Base-by-base conservation (phyloP, 2,888 invertebrate genomes). In the Agrilus cyanescens region DNA sequence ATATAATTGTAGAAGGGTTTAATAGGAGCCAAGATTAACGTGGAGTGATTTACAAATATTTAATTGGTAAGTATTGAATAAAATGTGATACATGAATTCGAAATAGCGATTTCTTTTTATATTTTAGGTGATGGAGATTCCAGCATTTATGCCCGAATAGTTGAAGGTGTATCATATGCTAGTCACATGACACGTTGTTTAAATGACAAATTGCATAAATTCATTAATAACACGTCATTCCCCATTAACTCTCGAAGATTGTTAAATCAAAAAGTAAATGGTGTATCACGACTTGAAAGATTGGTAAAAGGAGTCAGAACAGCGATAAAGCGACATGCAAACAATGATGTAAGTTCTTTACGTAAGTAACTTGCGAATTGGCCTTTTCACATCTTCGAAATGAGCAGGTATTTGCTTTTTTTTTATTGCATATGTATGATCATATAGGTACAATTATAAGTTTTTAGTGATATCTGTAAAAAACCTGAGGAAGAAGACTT, bases 161-260 rank as follows among this genome's bases (percentile, higher is more conserved):
- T 37, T 10, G 13, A 29, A 16, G 38, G 12, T 13, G 42, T 42
- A 12, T 12, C 42, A 4, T 38, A 42, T 32, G 37, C 38, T 8
- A 42, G 38, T 18, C 42, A 42, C 32, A 38, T 34, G 37, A 38
- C 32, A 32, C 32, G 38, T 30, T n/a, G 25, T 12, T 7, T 38
- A 2, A 20, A 25, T 15, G 38, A 38, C 7, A 38, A 38, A 15
- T 12, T 38, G 12, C 38, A 38, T 20, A 38, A 38, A 25, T n/a
- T 38, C 6, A 10, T 14, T n/a, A 29, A n/a, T 14, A 38, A 38
- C 15, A 38, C 38, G 6, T 2, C 25, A n/a, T 38, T n/a, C 15
- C 29, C 38, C 12, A n/a, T 38, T 10, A 8, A 10, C 6, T 7
- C 8, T 7, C 25, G 38, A 20, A 20, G 13, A 38, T 5, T 20